Evolutionary conservation across 1,140 invertebrate genomes (phyloP), one percentile per base, ranked within the genome.

Genomic region (Hyphantria cunea): DNA sequence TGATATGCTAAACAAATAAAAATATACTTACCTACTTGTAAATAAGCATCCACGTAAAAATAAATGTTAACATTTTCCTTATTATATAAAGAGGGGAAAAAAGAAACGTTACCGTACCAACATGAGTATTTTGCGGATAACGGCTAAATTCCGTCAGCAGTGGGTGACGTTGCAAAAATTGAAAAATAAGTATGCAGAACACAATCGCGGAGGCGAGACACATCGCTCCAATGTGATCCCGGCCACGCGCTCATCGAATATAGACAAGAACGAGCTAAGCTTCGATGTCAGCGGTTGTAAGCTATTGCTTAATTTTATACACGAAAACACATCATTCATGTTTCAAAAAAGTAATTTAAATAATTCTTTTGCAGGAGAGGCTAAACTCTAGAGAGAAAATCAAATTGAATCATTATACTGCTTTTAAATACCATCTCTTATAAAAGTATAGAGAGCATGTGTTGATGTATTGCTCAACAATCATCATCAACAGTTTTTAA

Each of bases 171-270:
- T 52, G 33, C 54, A 66, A 56, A 71, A 74, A 72, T 67, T 72
- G 69, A 72, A 68, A 69, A 69, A 63, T 75, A 72, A 75, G 66
- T 75, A 75, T 75, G 69, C 66, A 50, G 58, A 42, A 41, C 69
- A 71, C 69, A 68, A 32, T 42, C 33, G 17, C 34, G 42, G 33
- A 25, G 34, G 49, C 52, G 66, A 61, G 65, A 65, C 65, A 68
- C 66, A 60, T 56, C 54, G 45, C 60, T 17, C 14, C 58, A 56
- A 53, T 63, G 59, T 70, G 62, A 66, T 66, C 58, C 55, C 13
- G 25, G 11, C 42, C 34, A 37, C 39, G 41, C 48, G 48, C 53
- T 41, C 62, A 50, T 50, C 53, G 62, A 64, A 64, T 64, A 64
- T 64, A 56, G 52, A 64, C 53, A 39, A 56, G 53, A 5, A 42